Evolutionary conservation across 2,113 vertebrate genomes (phyloP), one percentile per base, ranked within the genome.

Genomic region (Coreoperca whiteheadi): DNA sequence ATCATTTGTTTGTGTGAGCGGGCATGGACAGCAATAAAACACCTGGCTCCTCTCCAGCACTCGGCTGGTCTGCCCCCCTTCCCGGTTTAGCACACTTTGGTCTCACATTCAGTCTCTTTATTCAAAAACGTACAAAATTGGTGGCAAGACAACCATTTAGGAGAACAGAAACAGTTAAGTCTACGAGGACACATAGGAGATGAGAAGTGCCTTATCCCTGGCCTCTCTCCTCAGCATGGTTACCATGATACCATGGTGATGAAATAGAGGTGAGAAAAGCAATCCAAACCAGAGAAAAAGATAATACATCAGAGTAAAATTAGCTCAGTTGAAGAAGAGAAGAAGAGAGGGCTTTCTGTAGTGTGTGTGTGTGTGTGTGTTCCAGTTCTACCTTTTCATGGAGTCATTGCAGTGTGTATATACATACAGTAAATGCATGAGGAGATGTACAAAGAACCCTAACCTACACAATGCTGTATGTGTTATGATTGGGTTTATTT

Each of bases 261-360:
- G 87, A 92, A 88, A 90, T 82, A 67, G 88, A 94, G 87, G 86
- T 91, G 92, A 93, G 92, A 92, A 93, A 94, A 89, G 81, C 80
- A 89, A 92, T 88, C 76, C 67, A 71, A 90, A 89, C 54, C 75
- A 88, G 74, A 86, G 79, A 81, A 78, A 68, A 78, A 85, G 74
- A 88, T 71, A 30, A 57, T 39, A 57, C 61, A 76, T 57, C 15
- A 23, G 68, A 92, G 75, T 79, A 84, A 91, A 91, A 92, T 88
- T 64, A 82, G 86, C 88, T 84, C 81, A n/a, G 63, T 60, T 64
- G 67, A 75, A 74, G 32, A 14, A 79, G 30, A 79, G n/a, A 34
- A 34, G n/a, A n/a, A n/a, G n/a, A n/a, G n/a, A 59, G 28, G 39
- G 59, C 72, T 65, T 56, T 68, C 12, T 48, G 20, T 53, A 14